Percentiles rank a stretch among this genome's conserved stretches.
Evolutionary conservation across 1,140 invertebrate species (phyloP).

Genomic region (Micrasema minimum): DNA sequence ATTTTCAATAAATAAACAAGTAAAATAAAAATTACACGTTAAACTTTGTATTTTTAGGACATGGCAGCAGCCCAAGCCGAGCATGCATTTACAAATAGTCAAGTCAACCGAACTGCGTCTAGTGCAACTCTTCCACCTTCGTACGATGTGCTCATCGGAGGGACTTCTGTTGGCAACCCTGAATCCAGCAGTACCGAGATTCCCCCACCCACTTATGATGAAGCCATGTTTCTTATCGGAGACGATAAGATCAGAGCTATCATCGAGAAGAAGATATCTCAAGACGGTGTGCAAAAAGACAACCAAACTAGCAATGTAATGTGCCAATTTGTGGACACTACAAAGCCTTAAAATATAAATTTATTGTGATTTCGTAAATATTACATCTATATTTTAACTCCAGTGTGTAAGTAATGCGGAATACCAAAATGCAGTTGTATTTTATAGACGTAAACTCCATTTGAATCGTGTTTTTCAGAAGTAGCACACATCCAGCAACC

Average conservation of each 20-base stretch:
- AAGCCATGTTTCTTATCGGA: slow-evolving; percentile 69
- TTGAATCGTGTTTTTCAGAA: too few species aligned
- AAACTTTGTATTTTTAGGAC: slow-evolving; percentile 66
- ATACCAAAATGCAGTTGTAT: too few species aligned
- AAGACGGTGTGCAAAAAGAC: slow-evolving; percentile 28
- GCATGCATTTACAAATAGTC: slow-evolving; percentile 58
- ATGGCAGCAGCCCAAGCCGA: slow-evolving; percentile 67
- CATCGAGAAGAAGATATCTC: slow-evolving; percentile 16
- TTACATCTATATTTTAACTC: too few species aligned
- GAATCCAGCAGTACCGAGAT: slow-evolving; percentile 62
- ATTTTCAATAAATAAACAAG: neutral
- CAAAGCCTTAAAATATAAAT: slow-evolving; percentile 40
- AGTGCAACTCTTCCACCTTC: slow-evolving; percentile 69
- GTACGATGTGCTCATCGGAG: slow-evolving; percentile 67
- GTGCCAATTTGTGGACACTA: slow-evolving; percentile 43
- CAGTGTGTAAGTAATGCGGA: too few species aligned
- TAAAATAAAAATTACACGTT: slow-evolving; percentile 26
- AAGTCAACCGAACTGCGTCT: slow-evolving; percentile 65
- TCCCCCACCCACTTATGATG: slow-evolving; percentile 69
- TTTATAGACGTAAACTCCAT: too few species aligned
- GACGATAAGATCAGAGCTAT: slow-evolving; percentile 60
- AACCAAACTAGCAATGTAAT: slow-evolving; percentile 7
- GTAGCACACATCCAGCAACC: too few species aligned
- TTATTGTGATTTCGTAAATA: slow-evolving; percentile 29
- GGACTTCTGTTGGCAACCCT: slow-evolving; percentile 59